phyloP scores from a whole-genome alignment of 2,888 invertebrate genomes.

The Syrphus vitripennis region DNA sequence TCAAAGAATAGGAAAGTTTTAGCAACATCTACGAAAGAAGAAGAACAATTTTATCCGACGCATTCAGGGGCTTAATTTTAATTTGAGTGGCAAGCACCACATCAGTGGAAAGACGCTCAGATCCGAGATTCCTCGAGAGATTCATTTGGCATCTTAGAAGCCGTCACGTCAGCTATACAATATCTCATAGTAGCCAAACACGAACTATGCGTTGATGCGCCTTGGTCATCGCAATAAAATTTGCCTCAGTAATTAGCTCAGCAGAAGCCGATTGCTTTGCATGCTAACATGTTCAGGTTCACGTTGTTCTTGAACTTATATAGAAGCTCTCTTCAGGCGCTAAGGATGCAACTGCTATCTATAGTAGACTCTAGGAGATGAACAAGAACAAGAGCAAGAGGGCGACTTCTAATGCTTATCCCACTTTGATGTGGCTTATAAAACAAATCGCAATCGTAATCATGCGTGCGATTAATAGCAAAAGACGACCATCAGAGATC shows the following conservation, averaged over 20 bases:
- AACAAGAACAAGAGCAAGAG: background rate
- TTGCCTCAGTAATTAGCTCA: conserved; percentile 58
- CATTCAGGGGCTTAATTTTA: background rate
- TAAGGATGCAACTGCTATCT: background rate
- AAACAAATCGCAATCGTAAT: conserved; percentile 62
- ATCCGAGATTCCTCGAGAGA: conserved; percentile 21
- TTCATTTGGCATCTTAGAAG: conserved; percentile 35
- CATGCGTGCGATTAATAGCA: conserved; percentile 55
- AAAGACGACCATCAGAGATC: conserved; percentile 45
- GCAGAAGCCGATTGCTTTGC: conserved; percentile 49
- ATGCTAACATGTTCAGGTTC: conserved; percentile 6
- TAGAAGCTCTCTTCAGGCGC: background rate
- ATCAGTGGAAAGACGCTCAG: conserved; percentile 24
- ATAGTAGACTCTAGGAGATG: background rate
- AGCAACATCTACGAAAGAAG: no score
- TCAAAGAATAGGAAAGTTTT: no score
- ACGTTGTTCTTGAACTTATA: background rate
- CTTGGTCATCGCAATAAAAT: conserved; percentile 39
- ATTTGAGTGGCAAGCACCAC: background rate
- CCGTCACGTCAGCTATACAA: conserved; percentile 54
- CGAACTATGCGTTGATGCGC: conserved; percentile 34
- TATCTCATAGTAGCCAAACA: conserved; percentile 33
- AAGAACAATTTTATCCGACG: background rate
- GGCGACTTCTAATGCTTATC: conserved; percentile 25
- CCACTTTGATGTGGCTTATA: conserved; percentile 52